These are phyloP conservation scores for Eclectus roratus DNA, from an alignment of 2,113 vertebrate species.

Conservation along the genomic window DNA sequence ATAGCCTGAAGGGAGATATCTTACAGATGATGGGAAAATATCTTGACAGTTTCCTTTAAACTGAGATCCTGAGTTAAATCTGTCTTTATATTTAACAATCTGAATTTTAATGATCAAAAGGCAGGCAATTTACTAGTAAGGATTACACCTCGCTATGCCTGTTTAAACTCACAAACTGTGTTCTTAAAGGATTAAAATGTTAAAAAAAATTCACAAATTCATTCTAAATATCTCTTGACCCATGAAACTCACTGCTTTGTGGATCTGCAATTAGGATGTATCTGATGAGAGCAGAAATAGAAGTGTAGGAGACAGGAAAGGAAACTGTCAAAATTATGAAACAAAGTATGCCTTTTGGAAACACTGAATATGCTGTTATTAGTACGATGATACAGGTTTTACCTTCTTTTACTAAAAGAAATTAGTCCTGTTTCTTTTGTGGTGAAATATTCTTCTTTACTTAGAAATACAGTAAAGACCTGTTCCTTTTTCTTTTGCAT, in stretches of 20 bases:
- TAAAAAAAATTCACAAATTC: not conserved
- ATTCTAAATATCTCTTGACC: not conserved
- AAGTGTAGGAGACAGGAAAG: not conserved
- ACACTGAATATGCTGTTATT: not conserved
- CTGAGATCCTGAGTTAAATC: not conserved
- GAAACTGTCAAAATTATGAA: not conserved
- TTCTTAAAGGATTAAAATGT: not conserved
- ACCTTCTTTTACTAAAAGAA: not conserved
- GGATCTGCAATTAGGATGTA: not conserved
- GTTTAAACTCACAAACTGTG: not conserved
- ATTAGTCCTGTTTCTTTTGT: not conserved
- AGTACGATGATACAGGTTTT: not conserved
- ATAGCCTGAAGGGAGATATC: not conserved
- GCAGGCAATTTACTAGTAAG: not conserved
- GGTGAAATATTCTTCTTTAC: not conserved
- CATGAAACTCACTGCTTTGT: not conserved
- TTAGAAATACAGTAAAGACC: not conserved
- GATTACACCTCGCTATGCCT: not conserved
- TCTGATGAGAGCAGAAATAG: not conserved
- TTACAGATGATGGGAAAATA: not conserved
- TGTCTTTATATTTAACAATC: not conserved
- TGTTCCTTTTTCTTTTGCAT: not conserved
- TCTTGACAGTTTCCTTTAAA: slow-evolving; percentile 20
- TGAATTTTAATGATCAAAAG: not conserved
- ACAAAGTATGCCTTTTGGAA: not conserved